A percentile compares a stretch with the other conserved stretches of the same genome.
phyloP scores from a whole-genome alignment of 2,113 vertebrate genomes.

The Bujurquina vittata region DNA sequence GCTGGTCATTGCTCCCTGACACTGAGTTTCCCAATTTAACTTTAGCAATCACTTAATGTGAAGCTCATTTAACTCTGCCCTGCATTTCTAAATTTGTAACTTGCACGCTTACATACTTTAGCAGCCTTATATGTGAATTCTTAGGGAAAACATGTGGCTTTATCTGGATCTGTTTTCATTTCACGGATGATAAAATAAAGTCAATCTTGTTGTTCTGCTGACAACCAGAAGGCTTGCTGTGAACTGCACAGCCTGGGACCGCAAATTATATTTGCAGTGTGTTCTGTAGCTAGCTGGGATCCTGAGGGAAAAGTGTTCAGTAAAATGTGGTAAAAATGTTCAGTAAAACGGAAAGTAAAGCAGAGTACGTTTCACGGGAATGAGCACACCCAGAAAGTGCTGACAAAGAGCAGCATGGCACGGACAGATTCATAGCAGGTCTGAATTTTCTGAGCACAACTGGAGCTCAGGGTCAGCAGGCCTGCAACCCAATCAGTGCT shows the following conservation, averaged over 20 bases:
- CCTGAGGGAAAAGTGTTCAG: constrained; percentile 33
- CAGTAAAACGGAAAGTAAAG: constrained; percentile 34
- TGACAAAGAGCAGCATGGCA: constrained; percentile 44
- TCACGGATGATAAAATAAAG: constrained; percentile 42
- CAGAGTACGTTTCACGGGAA: constrained; percentile 20
- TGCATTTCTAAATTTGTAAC: constrained; percentile 1
- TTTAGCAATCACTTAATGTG: constrained; percentile 1
- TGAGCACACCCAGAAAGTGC: constrained; percentile 47
- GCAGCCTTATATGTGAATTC: background rate
- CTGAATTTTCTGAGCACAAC: constrained; percentile 39
- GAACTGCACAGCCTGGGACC: constrained; percentile 30
- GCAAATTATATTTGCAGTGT: constrained; percentile 58
- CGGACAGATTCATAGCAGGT: constrained; percentile 34
- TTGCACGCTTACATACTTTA: background rate
- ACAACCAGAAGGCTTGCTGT: constrained; percentile 7
- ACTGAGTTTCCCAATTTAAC: constrained; percentile 33
- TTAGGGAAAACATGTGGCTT: constrained; percentile 16
- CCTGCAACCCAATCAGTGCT: constrained; percentile 45
- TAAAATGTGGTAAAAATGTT: constrained; percentile 29
- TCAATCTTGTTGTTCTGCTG: background rate
- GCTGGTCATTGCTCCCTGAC: constrained; percentile 49
- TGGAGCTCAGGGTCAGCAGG: constrained; percentile 55
- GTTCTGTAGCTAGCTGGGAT: constrained; percentile 29
- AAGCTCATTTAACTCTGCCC: constrained; percentile 14
- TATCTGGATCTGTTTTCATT: constrained; percentile 41